Base-by-base conservation (phyloP, 2,888 invertebrate species). In the Pseudococcus longispinus region DNA sequence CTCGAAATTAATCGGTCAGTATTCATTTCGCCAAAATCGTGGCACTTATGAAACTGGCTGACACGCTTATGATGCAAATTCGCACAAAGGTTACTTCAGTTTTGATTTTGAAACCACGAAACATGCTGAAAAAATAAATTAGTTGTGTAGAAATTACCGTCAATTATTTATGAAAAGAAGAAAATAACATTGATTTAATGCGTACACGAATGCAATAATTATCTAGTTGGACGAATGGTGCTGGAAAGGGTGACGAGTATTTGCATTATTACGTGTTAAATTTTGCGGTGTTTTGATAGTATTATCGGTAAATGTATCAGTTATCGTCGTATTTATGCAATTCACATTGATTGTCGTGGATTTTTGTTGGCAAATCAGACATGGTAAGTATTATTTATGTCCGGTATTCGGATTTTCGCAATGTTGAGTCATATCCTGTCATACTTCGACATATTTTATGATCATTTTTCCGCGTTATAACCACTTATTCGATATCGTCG, bases 111-210 rank as follows among this genome's bases (percentile, higher is more conserved):
- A 80, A n/a, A n/a, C n/a, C n/a, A n/a, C n/a, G n/a, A n/a, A 80
- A 80, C 77, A 80, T 80, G 77, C 77, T 80, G 77, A 80, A 80
- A 65, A 32, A 74, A 74, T 74, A 74, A 74, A 74, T 74, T 32
- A 32, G 32, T 29, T 80, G 77, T 42, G 77, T 42, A 18, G 42
- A 37, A 80, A 80, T 80, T 42, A 20, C 42, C 77, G 77, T 80
- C 42, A 80, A 80, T 80, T 80, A 42, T 80, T 42, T n/a, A 74
- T 74, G 9, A 29, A 74, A 74, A 29, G 74, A 29, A 74, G 70
- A 29, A 15, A 29, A 74, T 74, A 32, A 74, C 29, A 74, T 74
- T 32, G 18, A 60, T 23, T 60, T 23, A 60, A 60, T 60, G 60
- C 60, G 60, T 23, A 60, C 60, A 60, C 60, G 60, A 60, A 60